phyloP scores from a whole-genome alignment of 2,113 vertebrate genomes.

The Paramormyrops kingsleyae region DNA sequence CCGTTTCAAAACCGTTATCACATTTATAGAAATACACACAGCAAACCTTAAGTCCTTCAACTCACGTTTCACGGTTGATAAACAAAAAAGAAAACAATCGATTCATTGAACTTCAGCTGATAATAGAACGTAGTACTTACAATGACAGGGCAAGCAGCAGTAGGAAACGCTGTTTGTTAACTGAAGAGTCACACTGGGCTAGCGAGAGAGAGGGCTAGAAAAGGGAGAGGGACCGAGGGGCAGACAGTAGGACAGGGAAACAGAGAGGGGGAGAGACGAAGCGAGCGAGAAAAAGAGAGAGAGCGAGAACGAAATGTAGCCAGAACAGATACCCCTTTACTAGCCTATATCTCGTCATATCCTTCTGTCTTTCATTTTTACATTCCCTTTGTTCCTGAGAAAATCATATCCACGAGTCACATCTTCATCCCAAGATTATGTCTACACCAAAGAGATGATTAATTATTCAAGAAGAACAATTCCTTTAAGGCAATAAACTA shows the following conservation, averaged over 20 bases:
- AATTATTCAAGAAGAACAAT: conserved; percentile 78
- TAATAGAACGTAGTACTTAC: conserved; percentile 90
- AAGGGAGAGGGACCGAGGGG: conserved; percentile 14
- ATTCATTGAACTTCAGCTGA: conserved; percentile 70
- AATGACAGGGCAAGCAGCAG: conserved; percentile 84
- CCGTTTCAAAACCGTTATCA: background rate
- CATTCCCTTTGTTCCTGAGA: conserved; percentile 80
- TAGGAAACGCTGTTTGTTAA: conserved; percentile 86
- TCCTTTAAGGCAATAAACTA: conserved; percentile 75
- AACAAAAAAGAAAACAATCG: conserved; percentile 51
- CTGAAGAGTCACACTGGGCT: conserved; percentile 85
- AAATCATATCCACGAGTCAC: conserved; percentile 73
- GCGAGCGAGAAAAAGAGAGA: conserved; percentile 2
- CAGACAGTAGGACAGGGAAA: background rate
- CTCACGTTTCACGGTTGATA: background rate
- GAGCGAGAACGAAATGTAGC: conserved; percentile 30
- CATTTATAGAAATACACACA: background rate
- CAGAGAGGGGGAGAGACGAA: conserved; percentile 5
- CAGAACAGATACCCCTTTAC: conserved; percentile 77
- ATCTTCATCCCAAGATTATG: conserved; percentile 76
- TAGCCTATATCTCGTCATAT: conserved; percentile 77
- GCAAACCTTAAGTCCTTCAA: background rate
- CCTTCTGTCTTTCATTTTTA: conserved; percentile 84
- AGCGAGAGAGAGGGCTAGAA: conserved; percentile 68
- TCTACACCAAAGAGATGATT: conserved; percentile 75